Conservation (phyloP, 1,140 invertebrate species). For the Bombyx mandarina region DNA sequence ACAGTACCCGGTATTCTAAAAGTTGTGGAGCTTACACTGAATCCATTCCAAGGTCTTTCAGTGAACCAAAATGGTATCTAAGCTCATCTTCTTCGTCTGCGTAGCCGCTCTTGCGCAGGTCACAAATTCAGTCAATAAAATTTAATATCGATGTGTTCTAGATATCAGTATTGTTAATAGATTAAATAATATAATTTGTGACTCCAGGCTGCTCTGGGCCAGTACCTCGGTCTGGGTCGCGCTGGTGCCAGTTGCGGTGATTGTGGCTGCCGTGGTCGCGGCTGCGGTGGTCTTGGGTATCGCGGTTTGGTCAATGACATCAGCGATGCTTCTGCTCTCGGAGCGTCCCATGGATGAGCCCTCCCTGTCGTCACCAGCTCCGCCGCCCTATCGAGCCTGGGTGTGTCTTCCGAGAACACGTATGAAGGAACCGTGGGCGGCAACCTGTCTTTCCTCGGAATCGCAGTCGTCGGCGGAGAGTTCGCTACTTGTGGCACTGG, state of each 20-base stretch:
- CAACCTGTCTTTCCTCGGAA: conserved; percentile 9
- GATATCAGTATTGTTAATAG: background rate
- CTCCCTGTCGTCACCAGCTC: conserved; percentile 22
- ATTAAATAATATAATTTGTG: background rate
- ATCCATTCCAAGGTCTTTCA: background rate
- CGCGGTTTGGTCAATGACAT: too few relatives aligned
- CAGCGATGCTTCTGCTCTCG: too few relatives aligned
- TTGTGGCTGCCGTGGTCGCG: background rate
- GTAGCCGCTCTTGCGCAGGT: conserved; percentile 4
- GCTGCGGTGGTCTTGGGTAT: background rate
- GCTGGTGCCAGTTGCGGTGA: background rate
- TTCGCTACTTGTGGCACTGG: conserved; percentile 27
- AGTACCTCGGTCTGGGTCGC: background rate
- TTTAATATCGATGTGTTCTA: background rate
- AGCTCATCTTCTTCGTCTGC: conserved; percentile 3
- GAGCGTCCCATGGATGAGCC: too few relatives aligned
- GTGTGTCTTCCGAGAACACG: conserved; percentile 12
- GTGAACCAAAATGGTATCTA: background rate
- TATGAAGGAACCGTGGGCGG: conserved; percentile 8
- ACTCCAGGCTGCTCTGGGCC: conserved; percentile 1
- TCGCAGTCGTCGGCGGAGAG: conserved; percentile 14
- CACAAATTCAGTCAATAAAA: background rate
- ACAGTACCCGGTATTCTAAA: too few relatives aligned
- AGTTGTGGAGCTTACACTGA: background rate
- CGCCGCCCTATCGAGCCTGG: conserved; percentile 22